Evolutionary conservation across 2,888 invertebrate genomes (phyloP).

Genomic region (Deilephila elpenor): DNA sequence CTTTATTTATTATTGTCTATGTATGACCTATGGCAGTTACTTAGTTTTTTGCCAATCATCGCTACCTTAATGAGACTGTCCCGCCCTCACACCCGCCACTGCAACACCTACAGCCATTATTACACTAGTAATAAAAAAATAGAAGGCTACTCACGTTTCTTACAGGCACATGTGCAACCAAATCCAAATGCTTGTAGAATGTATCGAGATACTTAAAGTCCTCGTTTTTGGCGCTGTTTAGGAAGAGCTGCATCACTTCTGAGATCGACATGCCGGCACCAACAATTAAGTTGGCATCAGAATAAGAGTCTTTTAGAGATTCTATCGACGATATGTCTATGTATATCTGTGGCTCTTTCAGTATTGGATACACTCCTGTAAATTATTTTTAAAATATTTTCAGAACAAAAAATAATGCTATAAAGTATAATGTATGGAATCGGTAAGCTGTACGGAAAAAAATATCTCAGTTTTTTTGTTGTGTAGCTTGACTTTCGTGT

Average conservation of each 20-base stretch:
- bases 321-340: conserved; percentile 86
- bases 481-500: no score
- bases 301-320: conserved; percentile 70
- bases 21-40: no score
- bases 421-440: no score
- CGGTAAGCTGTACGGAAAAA: no score
- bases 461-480: no score
- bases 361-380: conserved; percentile 76
- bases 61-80: no score
- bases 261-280: conserved; percentile 85
- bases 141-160: conserved; percentile 86
- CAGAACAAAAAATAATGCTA: no score
- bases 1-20: no score
- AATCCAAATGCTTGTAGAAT: conserved; percentile 86
- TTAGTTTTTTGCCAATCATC: no score
- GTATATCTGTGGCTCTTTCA: conserved; percentile 73
- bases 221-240: conserved; percentile 61
- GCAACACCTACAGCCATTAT: no score
- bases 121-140: background rate
- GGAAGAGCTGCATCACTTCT: conserved; percentile 80
- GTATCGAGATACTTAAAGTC: conserved; percentile 85
- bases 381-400: conserved; percentile 27
- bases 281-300: conserved; percentile 75
- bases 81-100: no score
- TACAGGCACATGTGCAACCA: conserved; percentile 89